Percentiles rank a stretch among this genome's conserved stretches.
Evolutionary conservation across 2,888 invertebrate species (phyloP).

Genomic region (Laothoe populi): DNA sequence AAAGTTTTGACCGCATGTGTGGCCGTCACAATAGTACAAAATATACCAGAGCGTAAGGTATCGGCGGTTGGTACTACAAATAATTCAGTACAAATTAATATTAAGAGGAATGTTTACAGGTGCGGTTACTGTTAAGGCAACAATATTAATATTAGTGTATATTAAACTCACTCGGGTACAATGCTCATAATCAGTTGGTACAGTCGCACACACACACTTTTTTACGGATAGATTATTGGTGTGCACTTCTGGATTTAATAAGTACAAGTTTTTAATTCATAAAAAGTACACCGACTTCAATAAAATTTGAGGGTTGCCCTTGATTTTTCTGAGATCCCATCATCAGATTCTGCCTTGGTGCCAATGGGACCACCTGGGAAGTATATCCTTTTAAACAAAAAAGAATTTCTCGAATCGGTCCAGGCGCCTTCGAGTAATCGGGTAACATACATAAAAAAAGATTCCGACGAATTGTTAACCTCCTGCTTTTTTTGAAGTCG

Average conservation of each 20-base stretch:
- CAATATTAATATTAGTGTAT: constrained; percentile 46
- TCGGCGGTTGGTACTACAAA: constrained; percentile 72
- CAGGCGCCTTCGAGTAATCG: no score
- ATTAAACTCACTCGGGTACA: constrained; percentile 70
- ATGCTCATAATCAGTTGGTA: constrained; percentile 62
- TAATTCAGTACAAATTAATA: constrained; percentile 81
- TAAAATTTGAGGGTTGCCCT: no score
- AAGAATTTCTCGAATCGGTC: no score
- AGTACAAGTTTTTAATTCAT: no score
- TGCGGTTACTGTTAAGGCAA: constrained; percentile 50
- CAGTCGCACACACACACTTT: constrained; percentile 67
- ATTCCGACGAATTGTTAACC: no score
- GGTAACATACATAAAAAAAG: no score
- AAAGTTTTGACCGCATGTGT: constrained; percentile 5
- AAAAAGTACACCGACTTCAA: no score
- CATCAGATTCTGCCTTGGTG: no score
- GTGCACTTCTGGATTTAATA: constrained; percentile 9
- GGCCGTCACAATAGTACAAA: constrained; percentile 67
- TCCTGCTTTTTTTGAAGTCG: no score
- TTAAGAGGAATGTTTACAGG: constrained; percentile 67
- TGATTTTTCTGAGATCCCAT: no score
- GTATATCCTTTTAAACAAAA: no score
- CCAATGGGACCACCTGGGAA: no score
- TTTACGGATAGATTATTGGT: constrained; percentile 24
- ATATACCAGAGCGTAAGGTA: constrained; percentile 64